Conservation (phyloP, 2,888 invertebrate species). For the Subacronicta megacephala region DNA sequence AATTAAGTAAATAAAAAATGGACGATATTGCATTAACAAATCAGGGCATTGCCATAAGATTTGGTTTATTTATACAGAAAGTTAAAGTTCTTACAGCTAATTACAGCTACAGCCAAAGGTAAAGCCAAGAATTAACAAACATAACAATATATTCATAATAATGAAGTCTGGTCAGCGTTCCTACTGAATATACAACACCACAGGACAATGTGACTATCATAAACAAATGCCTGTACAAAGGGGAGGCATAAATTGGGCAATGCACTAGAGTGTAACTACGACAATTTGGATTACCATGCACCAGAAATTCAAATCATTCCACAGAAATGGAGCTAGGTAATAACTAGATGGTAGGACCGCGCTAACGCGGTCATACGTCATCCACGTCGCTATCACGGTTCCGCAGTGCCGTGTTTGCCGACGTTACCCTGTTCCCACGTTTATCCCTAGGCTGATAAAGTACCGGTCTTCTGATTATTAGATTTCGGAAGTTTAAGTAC, state of each 20-base stretch:
- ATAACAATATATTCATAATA: slow-evolving; percentile 17
- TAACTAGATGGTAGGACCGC: slow-evolving; percentile 61
- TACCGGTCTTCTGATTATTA: slow-evolving; percentile 42
- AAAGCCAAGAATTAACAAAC: slow-evolving; percentile 17
- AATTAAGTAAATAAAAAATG: no score
- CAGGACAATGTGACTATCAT: slow-evolving; percentile 19
- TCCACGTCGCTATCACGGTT: slow-evolving; percentile 63
- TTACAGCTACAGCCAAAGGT: neutral
- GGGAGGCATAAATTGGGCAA: slow-evolving; percentile 39
- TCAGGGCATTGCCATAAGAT: no score
- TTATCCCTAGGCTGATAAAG: slow-evolving; percentile 57
- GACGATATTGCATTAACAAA: no score
- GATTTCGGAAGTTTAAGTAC: slow-evolving; percentile 37
- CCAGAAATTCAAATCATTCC: slow-evolving; percentile 63
- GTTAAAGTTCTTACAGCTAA: no score
- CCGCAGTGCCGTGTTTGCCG: slow-evolving; percentile 59
- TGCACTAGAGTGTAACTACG: slow-evolving; percentile 40
- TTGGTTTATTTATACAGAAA: no score
- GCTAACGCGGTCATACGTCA: slow-evolving; percentile 68
- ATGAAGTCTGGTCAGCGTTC: slow-evolving; percentile 10
- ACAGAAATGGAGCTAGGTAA: slow-evolving; percentile 59
- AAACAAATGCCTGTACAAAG: slow-evolving; percentile 39
- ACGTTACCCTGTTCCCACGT: slow-evolving; percentile 54
- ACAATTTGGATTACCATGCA: slow-evolving; percentile 53
- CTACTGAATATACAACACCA: slow-evolving; percentile 22